Evolutionary conservation across 2,797 vertebrate genomes (phyloP), one percentile per base, ranked within the genome.

Genomic region (Echeneis naucrates): DNA sequence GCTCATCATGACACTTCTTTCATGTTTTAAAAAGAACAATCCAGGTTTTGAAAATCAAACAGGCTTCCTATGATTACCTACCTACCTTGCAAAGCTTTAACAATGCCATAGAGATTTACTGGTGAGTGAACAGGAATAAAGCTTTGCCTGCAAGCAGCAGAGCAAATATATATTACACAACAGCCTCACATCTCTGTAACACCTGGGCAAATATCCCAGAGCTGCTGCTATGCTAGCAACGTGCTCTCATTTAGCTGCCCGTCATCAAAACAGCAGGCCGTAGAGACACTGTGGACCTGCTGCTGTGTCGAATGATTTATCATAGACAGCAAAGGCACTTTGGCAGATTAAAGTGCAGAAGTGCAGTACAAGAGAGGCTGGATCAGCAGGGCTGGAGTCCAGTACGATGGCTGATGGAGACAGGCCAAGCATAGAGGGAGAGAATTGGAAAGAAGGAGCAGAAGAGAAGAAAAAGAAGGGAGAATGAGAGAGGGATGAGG

Each of bases 281-380:
- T 53, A 32, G 78, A 82, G 88, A 76, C 73, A 73, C 65, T 1
- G 24, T 2, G 69, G 76, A 68, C 78, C 75, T 78, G 81, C 87
- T 42, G 82, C 81, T 56, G 81, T 62, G 67, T 54, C 66, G 54
- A 68, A 77, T 86, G 86, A 93, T 94, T 92, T 87, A 93, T 93
- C 87, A 81, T 1, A 17, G 66, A 68, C 57, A 86, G 84, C 75
- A 64, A 78, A 89, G 89, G 90, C 92, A 93, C 92, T 93, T 83
- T 89, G 83, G 57, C 55, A 91, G 87, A 94, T 94, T 93, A 94
- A 86, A 93, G 78, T 76, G 73, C 72, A 84, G 81, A 72, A 86
- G 83, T 63, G 77, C 68, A 85, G 75, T 65, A 78, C 68, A 54
- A 67, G 66, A 80, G 80, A 78, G 80, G 75, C 82, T 87, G 75